Base-by-base conservation (phyloP, 2,113 vertebrate species). In the Lucifuga dentata region DNA sequence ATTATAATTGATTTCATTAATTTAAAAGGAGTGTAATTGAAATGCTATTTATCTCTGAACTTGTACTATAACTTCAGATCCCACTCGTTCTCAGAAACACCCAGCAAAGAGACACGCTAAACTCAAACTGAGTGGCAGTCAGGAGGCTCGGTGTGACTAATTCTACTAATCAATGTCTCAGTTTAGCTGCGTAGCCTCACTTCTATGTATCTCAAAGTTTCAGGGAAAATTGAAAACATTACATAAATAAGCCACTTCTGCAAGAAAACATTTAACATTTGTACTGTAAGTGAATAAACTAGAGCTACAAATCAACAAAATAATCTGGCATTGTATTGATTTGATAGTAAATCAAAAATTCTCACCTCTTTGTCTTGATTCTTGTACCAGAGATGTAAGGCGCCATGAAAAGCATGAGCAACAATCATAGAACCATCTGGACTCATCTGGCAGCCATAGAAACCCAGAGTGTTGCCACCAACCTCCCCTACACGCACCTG, bases 401-500 rank as follows among this genome's bases (percentile, higher is more conserved):
- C 97, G 81, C 98, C 98, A 1, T 99, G 96, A 76, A 98, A 98
- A 69, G 96, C 95, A 20, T 98, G 96, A 76, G 96, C 96, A 16
- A 97, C 1, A 17, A 99, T 95, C 96, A 94, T 94, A 6, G 92
- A 94, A 35, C 95, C 95, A 71, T 98, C 94, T 1, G 95, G 94
- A 77, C 90, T 96, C 90, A 98, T 96, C 66, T 97, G 97, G 83
- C 97, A 96, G 74, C 95, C 95, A 39, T 94, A 95, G 92, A 99
- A 99, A 51, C 98, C 98, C 84, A 99, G 88, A 1, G 97, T 99
- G 88, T 97, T 99, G 75, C 97, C 97, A 76, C 98, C 97, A 8
- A 99, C 97, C 92, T 98, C 98, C 56, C 98, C 97, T 7, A 99
- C 95, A 38, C 96, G 96, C 51, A 99, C 95, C 98, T 99, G 88